These are phyloP conservation scores for Malacoraja senta DNA, from an alignment of 2,797 vertebrate genomes.

Conservation along the genomic window DNA sequence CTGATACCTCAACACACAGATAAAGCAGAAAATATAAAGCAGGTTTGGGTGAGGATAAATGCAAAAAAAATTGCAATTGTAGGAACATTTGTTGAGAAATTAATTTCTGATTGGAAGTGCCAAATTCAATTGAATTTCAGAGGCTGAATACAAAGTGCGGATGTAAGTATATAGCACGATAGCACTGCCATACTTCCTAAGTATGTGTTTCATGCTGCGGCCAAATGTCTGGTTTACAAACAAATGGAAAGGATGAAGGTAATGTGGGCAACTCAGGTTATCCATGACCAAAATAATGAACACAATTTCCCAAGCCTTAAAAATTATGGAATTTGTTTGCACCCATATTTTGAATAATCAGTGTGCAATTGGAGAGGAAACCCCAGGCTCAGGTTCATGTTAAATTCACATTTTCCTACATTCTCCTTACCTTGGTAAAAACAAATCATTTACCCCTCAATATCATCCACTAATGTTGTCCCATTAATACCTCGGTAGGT, in stretches of 20 bases:
- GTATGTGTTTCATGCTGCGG: not conserved
- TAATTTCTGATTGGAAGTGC: too few species aligned
- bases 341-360: not conserved
- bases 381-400: not conserved
- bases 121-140: too few species aligned
- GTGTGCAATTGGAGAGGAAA: not conserved
- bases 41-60: not conserved
- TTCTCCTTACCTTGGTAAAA: not conserved
- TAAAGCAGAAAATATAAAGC: not conserved
- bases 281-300: not conserved
- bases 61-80: not conserved
- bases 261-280: not conserved
- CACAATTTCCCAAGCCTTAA: not conserved
- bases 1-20: not conserved
- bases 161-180: too few species aligned
- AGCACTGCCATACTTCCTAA: too few species aligned
- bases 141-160: too few species aligned
- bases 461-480: conserved; percentile 73
- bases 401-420: not conserved
- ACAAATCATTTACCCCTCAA: conserved; percentile 48
- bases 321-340: not conserved
- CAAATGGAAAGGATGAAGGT: not conserved
- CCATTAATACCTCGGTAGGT: conserved; percentile 88
- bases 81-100: not conserved
- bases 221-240: not conserved